Evolutionary conservation across 2,888 invertebrate species (phyloP).

Genomic region (Morpho helenor): DNA sequence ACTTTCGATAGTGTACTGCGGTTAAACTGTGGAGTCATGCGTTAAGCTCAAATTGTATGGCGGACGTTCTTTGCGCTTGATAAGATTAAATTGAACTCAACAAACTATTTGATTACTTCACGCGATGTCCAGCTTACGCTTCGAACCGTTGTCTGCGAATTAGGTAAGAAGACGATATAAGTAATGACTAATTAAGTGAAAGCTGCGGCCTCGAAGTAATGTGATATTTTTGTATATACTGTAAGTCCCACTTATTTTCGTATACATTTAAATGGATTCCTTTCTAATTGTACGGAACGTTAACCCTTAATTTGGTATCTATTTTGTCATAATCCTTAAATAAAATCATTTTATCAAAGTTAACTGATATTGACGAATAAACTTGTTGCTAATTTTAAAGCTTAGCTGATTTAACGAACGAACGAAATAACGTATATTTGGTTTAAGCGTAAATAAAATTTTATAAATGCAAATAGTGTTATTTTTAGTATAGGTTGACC

Average conservation of each 20-base stretch:
- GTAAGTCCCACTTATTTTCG: slow-evolving; percentile 79
- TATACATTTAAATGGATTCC: slow-evolving; percentile 77
- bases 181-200: slow-evolving; percentile 73
- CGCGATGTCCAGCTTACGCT: slow-evolving; percentile 65
- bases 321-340: too few species aligned
- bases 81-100: slow-evolving; percentile 18
- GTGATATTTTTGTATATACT: slow-evolving; percentile 79
- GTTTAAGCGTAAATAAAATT: too few species aligned
- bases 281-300: slow-evolving; percentile 68
- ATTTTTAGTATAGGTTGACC: too few species aligned
- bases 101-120: slow-evolving; percentile 43
- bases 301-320: slow-evolving; percentile 37
- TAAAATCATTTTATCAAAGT: too few species aligned
- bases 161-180: slow-evolving; percentile 71
- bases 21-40: not conserved
- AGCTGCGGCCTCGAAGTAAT: slow-evolving; percentile 80
- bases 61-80: slow-evolving; percentile 8
- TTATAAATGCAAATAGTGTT: too few species aligned
- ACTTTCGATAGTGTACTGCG: too few species aligned
- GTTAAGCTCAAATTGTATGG: not conserved
- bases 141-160: slow-evolving; percentile 60
- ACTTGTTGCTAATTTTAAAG: too few species aligned
- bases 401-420: too few species aligned
- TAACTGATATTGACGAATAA: too few species aligned
- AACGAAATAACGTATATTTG: too few species aligned